Evolutionary conservation across 1,140 invertebrate genomes (phyloP).

Genomic region (Phenacoccus solenopsis): DNA sequence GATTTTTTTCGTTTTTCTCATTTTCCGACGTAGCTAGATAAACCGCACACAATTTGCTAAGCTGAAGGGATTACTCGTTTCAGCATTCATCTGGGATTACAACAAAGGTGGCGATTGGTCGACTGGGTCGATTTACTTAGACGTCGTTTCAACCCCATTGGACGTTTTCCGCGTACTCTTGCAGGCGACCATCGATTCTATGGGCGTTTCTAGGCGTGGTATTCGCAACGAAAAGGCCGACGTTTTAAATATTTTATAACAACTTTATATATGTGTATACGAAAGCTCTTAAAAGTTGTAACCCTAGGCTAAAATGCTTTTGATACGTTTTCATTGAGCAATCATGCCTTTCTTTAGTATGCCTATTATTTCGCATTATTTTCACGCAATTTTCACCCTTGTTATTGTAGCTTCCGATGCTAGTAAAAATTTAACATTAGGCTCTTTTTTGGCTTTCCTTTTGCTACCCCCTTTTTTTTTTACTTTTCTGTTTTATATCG

Average conservation of each 20-base stretch:
- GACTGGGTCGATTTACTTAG: neutral
- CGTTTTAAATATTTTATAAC: slow-evolving; percentile 8
- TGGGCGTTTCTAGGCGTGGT: neutral
- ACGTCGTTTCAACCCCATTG: neutral
- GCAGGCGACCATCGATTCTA: neutral
- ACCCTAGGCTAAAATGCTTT: neutral
- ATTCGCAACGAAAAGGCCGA: neutral
- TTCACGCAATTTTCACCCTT: slow-evolving; percentile 13
- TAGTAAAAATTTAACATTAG: neutral
- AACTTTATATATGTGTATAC: slow-evolving; percentile 7
- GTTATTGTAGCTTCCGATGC: neutral
- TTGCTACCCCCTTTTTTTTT: neutral
- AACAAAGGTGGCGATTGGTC: neutral
- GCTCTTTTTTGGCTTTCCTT: neutral
- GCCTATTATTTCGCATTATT: slow-evolving; percentile 12
- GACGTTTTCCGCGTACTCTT: neutral
- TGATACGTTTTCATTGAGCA: slow-evolving; percentile 14
- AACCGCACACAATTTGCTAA: slow-evolving; percentile 11
- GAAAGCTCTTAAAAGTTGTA: slow-evolving; percentile 7
- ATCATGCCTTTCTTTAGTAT: slow-evolving; percentile 11
- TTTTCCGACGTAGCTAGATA: neutral
- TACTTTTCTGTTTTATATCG: neutral
- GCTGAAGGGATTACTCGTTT: neutral
- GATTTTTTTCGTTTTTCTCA: slow-evolving; percentile 12
- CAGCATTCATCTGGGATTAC: neutral